Evolutionary conservation across 2,113 vertebrate genomes (phyloP).

Genomic region (Xerus inauris): DNA sequence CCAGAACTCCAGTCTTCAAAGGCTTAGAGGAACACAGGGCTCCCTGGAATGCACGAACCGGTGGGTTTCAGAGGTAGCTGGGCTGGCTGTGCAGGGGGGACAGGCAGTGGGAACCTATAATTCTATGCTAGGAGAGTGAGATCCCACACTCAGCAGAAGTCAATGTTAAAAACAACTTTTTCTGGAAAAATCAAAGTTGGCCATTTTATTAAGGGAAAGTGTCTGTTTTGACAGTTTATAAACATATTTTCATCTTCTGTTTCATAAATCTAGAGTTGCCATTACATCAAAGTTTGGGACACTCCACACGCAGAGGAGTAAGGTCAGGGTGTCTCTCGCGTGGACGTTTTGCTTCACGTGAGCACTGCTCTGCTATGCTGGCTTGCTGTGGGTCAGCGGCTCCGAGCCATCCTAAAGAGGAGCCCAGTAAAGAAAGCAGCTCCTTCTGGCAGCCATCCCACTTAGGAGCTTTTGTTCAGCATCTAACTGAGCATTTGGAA

Average conservation of each 20-base stretch:
- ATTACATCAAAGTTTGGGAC: neutral
- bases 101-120: neutral
- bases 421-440: neutral
- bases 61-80: neutral
- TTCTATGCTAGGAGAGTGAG: neutral
- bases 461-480: slow-evolving; percentile 7
- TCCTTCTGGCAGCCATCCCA: neutral
- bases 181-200: neutral
- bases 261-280: neutral
- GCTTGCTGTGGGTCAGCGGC: neutral
- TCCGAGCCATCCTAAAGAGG: neutral
- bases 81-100: neutral
- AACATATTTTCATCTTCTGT: neutral
- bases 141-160: slow-evolving; percentile 3
- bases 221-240: slow-evolving; percentile 43
- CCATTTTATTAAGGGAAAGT: slow-evolving; percentile 27
- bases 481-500: slow-evolving; percentile 21
- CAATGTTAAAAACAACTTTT: neutral
- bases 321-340: neutral
- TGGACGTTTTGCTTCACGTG: neutral
- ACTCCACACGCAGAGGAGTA: neutral
- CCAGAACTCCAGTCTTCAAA: neutral
- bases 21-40: neutral
- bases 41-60: neutral
- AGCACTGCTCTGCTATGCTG: neutral